A percentile compares a stretch with the other conserved stretches of the same genome.
Evolutionary conservation across 1,140 invertebrate species (phyloP).

Genomic region (Octopus bimaculoides): DNA sequence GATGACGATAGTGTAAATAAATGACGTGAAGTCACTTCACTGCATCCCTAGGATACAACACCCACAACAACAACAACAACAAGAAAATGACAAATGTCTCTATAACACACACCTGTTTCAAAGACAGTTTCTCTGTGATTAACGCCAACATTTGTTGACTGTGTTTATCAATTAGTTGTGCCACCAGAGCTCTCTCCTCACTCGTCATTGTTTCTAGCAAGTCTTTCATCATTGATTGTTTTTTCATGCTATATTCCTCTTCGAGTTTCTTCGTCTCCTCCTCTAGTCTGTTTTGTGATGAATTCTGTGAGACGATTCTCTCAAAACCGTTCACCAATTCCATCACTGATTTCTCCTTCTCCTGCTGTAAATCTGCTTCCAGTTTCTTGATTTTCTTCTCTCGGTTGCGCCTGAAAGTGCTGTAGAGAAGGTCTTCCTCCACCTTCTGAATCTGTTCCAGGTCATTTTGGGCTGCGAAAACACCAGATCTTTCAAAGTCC

Average conservation of each 20-base stretch:
- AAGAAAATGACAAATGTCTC: too few species aligned
- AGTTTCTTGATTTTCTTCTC: constrained; percentile 36
- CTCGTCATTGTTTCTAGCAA: constrained; percentile 44
- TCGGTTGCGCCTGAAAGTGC: constrained; percentile 42
- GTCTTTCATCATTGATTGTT: constrained; percentile 41
- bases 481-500: constrained; percentile 50
- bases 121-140: constrained; percentile 44
- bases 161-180: constrained; percentile 52
- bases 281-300: constrained; percentile 35
- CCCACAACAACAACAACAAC: too few species aligned
- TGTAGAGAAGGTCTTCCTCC: constrained; percentile 51
- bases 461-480: constrained; percentile 49
- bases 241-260: constrained; percentile 39
- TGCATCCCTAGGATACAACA: too few species aligned
- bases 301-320: constrained; percentile 29
- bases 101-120: constrained; percentile 32
- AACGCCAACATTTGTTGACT: constrained; percentile 52
- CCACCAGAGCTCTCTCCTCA: constrained; percentile 47
- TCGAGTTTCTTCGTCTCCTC: constrained; percentile 43
- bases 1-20: too few species aligned
- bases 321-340: constrained; percentile 46
- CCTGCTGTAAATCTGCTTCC: constrained; percentile 43
- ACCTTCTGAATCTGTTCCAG: constrained; percentile 45
- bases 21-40: too few species aligned
- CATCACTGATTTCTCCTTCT: constrained; percentile 46